A percentile compares a stretch with the other conserved stretches of the same genome.
Evolutionary conservation across 1,140 invertebrate species (phyloP).

Genomic region (Drosophila dunni): DNA sequence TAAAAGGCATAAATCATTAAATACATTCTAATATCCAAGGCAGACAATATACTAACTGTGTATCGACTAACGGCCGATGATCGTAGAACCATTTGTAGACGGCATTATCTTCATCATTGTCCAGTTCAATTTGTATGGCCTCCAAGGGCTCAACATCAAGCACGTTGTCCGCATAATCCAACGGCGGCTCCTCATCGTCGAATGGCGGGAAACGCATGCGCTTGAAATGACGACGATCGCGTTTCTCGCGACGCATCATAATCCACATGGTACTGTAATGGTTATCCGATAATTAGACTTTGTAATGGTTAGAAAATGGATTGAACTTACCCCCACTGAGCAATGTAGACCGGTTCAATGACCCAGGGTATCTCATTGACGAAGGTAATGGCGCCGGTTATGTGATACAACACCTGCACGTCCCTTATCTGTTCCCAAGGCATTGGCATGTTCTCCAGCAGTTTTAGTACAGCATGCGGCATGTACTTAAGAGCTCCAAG

Average conservation of each 20-base stretch:
- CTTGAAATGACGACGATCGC: slow-evolving; percentile 99
- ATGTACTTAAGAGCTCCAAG: slow-evolving; percentile 99
- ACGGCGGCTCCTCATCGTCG: slow-evolving; percentile 99
- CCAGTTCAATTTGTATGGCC: slow-evolving; percentile 99
- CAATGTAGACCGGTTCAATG: slow-evolving; percentile 99
- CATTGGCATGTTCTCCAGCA: slow-evolving; percentile 99
- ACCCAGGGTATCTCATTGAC: slow-evolving; percentile 99
- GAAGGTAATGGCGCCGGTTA: slow-evolving; percentile 99
- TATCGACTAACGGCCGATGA: slow-evolving; percentile 97
- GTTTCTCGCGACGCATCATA: slow-evolving; percentile 99
- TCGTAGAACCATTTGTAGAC: slow-evolving; percentile 99
- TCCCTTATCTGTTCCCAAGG: slow-evolving; percentile 99
- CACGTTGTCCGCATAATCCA: slow-evolving; percentile 99
- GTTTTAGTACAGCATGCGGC: slow-evolving; percentile 99
- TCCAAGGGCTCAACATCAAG: slow-evolving; percentile 99
- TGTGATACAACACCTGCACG: slow-evolving; percentile 98
- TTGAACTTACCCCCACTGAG: slow-evolving; percentile 96
- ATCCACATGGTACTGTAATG: slow-evolving; percentile 98
- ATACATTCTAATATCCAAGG: not conserved
- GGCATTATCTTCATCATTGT: slow-evolving; percentile 96
- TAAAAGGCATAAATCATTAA: slow-evolving; percentile 8
- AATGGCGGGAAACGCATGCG: slow-evolving; percentile 99
- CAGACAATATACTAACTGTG: slow-evolving; percentile 86
- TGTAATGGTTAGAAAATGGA: not conserved
- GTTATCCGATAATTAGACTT: not conserved